phyloP scores from a whole-genome alignment of 2,888 invertebrate species.

The Clivina fossor region DNA sequence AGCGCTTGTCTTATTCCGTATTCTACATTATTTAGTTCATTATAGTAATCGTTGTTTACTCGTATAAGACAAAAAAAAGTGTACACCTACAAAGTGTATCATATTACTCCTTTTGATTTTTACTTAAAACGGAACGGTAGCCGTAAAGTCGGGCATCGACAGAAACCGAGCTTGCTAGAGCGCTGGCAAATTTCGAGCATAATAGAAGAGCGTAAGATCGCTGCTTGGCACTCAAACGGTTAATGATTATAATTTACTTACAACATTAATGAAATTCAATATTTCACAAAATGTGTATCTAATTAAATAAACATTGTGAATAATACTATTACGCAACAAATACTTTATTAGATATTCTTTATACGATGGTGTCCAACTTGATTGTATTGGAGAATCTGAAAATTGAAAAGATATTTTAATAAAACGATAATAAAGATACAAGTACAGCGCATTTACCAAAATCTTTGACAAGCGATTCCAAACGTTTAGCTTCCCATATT shows the following conservation, averaged over 20 bases:
- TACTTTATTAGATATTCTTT: conserved; percentile 62
- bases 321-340: conserved; percentile 58
- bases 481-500: conserved; percentile 67
- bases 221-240: too few species aligned
- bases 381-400: conserved; percentile 60
- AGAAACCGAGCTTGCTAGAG: too few species aligned
- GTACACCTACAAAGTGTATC: too few species aligned
- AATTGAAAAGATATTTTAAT: too few species aligned
- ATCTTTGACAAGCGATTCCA: conserved; percentile 63
- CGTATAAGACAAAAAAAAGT: conserved; percentile 7
- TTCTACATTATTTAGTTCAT: not conserved
- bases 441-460: conserved; percentile 54
- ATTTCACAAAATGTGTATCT: conserved; percentile 72
- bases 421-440: too few species aligned
- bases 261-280: conserved; percentile 72
- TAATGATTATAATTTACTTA: conserved; percentile 53
- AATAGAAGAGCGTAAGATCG: too few species aligned
- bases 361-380: conserved; percentile 59
- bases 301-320: conserved; percentile 66
- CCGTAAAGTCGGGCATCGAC: too few species aligned
- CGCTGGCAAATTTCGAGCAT: too few species aligned
- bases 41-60: not conserved
- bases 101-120: too few species aligned
- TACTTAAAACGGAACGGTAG: too few species aligned
- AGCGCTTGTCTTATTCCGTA: too few species aligned